A percentile compares a stretch with the other conserved stretches of the same genome.
These are phyloP conservation scores for Lophius americanus DNA, from an alignment of 2,797 vertebrate genomes.

Conservation along the genomic window DNA sequence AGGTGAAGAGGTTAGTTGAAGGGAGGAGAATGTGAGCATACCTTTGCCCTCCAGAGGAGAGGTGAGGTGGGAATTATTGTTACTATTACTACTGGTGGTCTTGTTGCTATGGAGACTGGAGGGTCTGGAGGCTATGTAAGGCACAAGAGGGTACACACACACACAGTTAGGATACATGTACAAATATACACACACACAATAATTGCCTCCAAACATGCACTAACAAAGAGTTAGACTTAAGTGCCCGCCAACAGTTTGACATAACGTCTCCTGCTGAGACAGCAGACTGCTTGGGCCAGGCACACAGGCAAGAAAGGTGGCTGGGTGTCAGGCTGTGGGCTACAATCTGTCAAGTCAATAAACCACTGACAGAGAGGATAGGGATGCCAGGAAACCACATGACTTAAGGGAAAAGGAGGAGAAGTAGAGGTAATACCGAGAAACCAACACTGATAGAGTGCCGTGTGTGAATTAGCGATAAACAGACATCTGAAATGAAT, in stretches of 20 bases:
- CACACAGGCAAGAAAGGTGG: slow-evolving; percentile 75
- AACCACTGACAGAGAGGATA: slow-evolving; percentile 38
- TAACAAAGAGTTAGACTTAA: slow-evolving; percentile 35
- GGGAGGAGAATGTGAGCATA: slow-evolving; percentile 74
- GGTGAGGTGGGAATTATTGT: slow-evolving; percentile 89
- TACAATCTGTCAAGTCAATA: slow-evolving; percentile 75
- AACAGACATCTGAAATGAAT: neutral
- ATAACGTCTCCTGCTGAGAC: slow-evolving; percentile 73
- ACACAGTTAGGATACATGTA: slow-evolving; percentile 19
- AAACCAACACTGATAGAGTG: slow-evolving; percentile 38
- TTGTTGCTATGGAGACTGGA: slow-evolving; percentile 96
- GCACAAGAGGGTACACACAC: slow-evolving; percentile 47
- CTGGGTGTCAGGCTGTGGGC: slow-evolving; percentile 68
- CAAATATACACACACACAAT: slow-evolving; percentile 30
- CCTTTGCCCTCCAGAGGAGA: slow-evolving; percentile 94
- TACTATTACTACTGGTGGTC: slow-evolving; percentile 96
- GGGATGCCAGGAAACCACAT: neutral
- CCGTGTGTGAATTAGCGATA: slow-evolving; percentile 1
- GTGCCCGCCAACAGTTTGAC: slow-evolving; percentile 56
- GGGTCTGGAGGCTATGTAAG: slow-evolving; percentile 89
- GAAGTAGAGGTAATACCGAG: slow-evolving; percentile 40
- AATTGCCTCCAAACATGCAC: slow-evolving; percentile 46
- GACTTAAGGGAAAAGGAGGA: neutral
- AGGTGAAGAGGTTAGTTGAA: neutral
- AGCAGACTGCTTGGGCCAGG: slow-evolving; percentile 79